Base-by-base conservation (phyloP, 2,113 vertebrate species). In the Lucifuga dentata region DNA sequence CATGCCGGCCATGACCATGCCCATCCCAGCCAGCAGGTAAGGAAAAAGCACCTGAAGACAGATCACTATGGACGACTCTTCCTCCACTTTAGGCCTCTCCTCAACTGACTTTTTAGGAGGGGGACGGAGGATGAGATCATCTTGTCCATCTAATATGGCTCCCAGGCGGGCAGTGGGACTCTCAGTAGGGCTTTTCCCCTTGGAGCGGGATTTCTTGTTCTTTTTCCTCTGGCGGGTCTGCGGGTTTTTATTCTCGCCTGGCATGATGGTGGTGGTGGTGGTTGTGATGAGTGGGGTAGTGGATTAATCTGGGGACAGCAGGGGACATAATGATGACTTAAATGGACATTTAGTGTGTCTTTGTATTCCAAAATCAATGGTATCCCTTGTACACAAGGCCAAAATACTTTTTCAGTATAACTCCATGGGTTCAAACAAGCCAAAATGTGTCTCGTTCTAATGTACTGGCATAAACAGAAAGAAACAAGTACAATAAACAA, bases 1-100 rank as follows among this genome's bases (percentile, higher is more conserved):
- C 92, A 97, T 90, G 38, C 97, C 97, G 0, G 97, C 97, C 92
- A 95, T 86, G 50, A 97, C 95, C 93, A 98, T 96, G 35, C 97
- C 97, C 86, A 98, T 93, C 55, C 97, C 97, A 20, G 97, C 96
- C 38, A 96, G 82, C 73, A 97, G 60, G 88, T 96, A 99, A 0
- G 96, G 96, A 43, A 95, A 81, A 10, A 95, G 16, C 78, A 97
- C 95, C 90, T 99, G 96, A 0, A 95, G 89, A 65, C 93, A 93
- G 39, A 98, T 94, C 11, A 90, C 71, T 5, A 85, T 0, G 5
- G 94, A 85, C 0, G 94, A 95, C 80, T 99, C 97, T 43, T 94
- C 93, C 46, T 73, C 83, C 1, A 82, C 58, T 48, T 91, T 95
- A 12, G 68, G 85, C 74, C 69, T 92, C 68, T 92, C 88, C 67